Percentiles rank a stretch among this genome's conserved stretches.
phyloP scores from a whole-genome alignment of 2,888 invertebrate species.

The Spilarctia lutea region DNA sequence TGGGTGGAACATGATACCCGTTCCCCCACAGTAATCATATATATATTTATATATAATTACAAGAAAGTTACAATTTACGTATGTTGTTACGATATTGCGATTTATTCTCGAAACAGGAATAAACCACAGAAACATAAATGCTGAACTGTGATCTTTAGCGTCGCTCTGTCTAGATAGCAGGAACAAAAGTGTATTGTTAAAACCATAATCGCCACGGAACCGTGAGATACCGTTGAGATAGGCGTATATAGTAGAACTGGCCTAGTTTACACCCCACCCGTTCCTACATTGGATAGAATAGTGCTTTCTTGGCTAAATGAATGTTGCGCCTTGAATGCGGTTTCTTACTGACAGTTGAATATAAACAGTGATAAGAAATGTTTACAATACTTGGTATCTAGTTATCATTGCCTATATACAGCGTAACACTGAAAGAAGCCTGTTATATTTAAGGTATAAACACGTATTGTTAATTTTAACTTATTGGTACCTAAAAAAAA shows the following conservation, averaged over 20 bases:
- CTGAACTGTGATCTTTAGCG: conserved; percentile 28
- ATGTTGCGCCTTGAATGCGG: conserved; percentile 47
- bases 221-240: conserved; percentile 58
- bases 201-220: conserved; percentile 65
- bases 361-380: neutral
- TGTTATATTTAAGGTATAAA: neutral
- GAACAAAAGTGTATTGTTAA: conserved; percentile 63
- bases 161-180: conserved; percentile 31
- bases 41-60: too few species aligned
- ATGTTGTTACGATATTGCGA: neutral
- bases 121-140: conserved; percentile 7
- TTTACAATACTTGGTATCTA: neutral
- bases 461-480: neutral
- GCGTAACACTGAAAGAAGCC: neutral
- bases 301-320: conserved; percentile 57
- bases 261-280: conserved; percentile 63
- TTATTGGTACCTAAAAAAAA: neutral
- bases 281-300: conserved; percentile 53
- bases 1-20: too few species aligned
- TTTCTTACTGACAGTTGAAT: conserved; percentile 18
- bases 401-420: neutral
- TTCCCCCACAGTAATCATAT: too few species aligned
- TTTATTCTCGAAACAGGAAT: neutral
- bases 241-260: conserved; percentile 57
- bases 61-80: neutral